Conservation (phyloP, 1,140 invertebrate species). For the Lepidostoma basale region DNA sequence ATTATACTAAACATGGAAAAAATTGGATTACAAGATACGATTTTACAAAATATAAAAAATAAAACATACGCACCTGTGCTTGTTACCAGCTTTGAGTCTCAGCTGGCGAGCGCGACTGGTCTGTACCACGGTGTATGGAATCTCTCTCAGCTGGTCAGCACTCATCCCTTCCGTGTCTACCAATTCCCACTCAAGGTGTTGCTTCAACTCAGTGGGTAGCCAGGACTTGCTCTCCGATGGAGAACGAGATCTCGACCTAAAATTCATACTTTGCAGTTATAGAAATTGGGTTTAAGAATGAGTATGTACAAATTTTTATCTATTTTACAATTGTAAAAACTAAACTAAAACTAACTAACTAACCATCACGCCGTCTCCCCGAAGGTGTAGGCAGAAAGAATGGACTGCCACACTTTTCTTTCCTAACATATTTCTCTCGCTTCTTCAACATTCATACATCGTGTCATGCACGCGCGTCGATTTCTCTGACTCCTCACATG, state of each 20-base stretch:
- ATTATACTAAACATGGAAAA: no score
- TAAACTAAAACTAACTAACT: no score
- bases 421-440: no score
- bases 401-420: no score
- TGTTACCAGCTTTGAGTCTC: conserved; percentile 60
- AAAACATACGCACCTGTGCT: conserved; percentile 27
- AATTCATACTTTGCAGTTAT: conserved; percentile 10
- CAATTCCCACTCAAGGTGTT: conserved; percentile 88
- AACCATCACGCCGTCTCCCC: no score
- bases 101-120: conserved; percentile 66
- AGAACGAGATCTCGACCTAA: conserved; percentile 67
- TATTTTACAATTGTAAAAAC: not conserved
- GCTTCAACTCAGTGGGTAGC: conserved; percentile 76
- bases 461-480: no score
- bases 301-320: not conserved
- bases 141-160: conserved; percentile 86
- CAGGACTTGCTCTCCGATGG: conserved; percentile 69
- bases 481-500: no score
- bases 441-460: no score
- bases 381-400: no score
- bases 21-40: no score
- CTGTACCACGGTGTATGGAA: conserved; percentile 90
- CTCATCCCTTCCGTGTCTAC: conserved; percentile 89
- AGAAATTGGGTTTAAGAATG: not conserved
- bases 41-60: no score